phyloP scores from a whole-genome alignment of 2,797 vertebrate genomes.

The Hippocampus kuda region DNA sequence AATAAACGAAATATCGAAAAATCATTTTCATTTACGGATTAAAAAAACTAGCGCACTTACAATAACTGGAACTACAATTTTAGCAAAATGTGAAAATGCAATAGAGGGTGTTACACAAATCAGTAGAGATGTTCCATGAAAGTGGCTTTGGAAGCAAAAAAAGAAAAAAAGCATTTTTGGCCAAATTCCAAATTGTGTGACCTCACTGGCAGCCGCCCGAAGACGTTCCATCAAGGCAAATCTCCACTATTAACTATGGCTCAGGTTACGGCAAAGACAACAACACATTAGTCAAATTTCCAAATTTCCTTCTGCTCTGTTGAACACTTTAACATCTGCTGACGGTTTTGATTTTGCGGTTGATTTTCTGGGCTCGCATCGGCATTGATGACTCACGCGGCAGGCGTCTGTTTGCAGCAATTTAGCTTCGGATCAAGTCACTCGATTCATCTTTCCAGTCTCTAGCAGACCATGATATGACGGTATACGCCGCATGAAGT shows the following conservation, averaged over 20 bases:
- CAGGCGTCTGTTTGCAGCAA: background rate
- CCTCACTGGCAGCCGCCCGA: background rate
- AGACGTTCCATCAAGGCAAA: background rate
- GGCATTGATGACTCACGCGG: background rate
- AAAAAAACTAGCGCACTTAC: no score
- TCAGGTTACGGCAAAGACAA: background rate
- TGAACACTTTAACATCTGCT: constrained; percentile 1
- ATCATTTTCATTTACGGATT: no score
- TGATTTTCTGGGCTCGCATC: background rate
- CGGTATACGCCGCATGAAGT: background rate
- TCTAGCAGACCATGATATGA: background rate
- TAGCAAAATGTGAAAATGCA: background rate
- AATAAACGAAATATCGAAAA: no score
- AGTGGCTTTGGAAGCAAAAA: background rate
- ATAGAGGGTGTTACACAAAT: background rate
- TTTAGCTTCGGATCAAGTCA: background rate
- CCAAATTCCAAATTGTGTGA: background rate
- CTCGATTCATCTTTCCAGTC: background rate
- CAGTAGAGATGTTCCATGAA: background rate
- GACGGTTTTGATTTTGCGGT: constrained; percentile 7
- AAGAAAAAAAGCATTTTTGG: background rate
- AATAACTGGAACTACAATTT: no score
- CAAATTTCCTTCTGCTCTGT: background rate
- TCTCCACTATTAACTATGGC: background rate
- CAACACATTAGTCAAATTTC: background rate